Evolutionary conservation across 2,888 invertebrate species (phyloP), one percentile per base, ranked within the genome.

Genomic region (Pachydiplax longipennis): DNA sequence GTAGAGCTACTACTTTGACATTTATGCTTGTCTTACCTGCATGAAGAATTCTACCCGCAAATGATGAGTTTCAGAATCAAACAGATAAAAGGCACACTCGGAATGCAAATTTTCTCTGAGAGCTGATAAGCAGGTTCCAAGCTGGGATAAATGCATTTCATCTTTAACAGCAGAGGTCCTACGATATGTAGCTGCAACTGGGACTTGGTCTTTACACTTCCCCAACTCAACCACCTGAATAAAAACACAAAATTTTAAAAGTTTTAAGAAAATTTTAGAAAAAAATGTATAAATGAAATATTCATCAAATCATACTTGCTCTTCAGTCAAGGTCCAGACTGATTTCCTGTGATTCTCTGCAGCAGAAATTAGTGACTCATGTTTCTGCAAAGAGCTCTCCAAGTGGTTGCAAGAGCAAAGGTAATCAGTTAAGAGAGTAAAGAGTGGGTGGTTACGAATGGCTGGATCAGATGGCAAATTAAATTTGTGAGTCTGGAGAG

Each of bases 81-180:
- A 87, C 0, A 87, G 37, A 35, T 87, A 61, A 37, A 87, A 61
- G 37, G 37, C 58, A n/a, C 48, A 53, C 37, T 87, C 87, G 2
- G 61, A 18, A 87, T 87, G 87, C 18, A 87, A 65, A 18, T 58
- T 37, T 87, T 87, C 87, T 65, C 87, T 58, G 25, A 61, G 35
- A 22, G 87, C 58, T 22, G 65, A 87, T 61, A 87, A 22, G 22
- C 37, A 61, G 18, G 10, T 37, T 10, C 61, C 48, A 40, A 87
- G 87, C 40, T 65, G 61, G 5, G 61, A 65, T 37, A 87, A 61
- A n/a, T 65, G 58, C n/a, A n/a, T 5, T 37, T 87, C 61, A 65
- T 87, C 87, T 87, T 61, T 87, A 0, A 87, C 37, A 61, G 87
- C 87, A 37, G 61, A 35, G 37, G 61, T 87, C 37, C 15, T 87